Evolutionary conservation across 2,113 vertebrate species (phyloP).

Genomic region (Corythornis cristatus): DNA sequence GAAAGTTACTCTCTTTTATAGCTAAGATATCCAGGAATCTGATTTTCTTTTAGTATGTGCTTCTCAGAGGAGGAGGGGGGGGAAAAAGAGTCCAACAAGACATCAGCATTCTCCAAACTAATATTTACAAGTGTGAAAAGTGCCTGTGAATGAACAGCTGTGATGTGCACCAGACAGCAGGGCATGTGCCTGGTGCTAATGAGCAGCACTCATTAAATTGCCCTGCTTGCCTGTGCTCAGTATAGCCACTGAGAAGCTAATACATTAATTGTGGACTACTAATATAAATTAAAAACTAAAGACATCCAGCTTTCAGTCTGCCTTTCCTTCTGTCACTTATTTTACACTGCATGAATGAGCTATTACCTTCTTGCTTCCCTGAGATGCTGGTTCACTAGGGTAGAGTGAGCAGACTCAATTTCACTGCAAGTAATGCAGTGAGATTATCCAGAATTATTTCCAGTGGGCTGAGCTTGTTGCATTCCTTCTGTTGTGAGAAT

Average conservation of each 20-base stretch:
- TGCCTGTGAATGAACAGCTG: slow-evolving; percentile 21
- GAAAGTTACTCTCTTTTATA: background rate
- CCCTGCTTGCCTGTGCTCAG: background rate
- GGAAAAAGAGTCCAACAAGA: background rate
- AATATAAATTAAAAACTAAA: slow-evolving; percentile 67
- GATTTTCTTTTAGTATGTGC: background rate
- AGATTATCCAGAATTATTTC: slow-evolving; percentile 84
- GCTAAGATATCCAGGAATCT: background rate
- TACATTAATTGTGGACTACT: slow-evolving; percentile 41
- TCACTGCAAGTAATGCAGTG: slow-evolving; percentile 78
- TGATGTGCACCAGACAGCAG: background rate
- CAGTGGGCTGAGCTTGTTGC: slow-evolving; percentile 72
- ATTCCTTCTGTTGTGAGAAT: slow-evolving; percentile 81
- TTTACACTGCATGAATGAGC: slow-evolving; percentile 66
- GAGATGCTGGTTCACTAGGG: slow-evolving; percentile 70
- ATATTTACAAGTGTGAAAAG: background rate
- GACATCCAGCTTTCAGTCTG: slow-evolving; percentile 59
- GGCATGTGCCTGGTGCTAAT: background rate
- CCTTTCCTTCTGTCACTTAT: slow-evolving; percentile 71
- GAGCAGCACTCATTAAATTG: background rate
- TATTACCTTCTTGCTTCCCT: slow-evolving; percentile 69
- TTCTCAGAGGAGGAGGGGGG: background rate
- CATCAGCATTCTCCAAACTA: background rate
- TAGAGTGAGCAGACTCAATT: slow-evolving; percentile 78
- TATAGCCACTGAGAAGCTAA: slow-evolving; percentile 21